Evolutionary conservation across 2,113 vertebrate genomes (phyloP), one percentile per base, ranked within the genome.

Genomic region (Pluvianellus socialis): DNA sequence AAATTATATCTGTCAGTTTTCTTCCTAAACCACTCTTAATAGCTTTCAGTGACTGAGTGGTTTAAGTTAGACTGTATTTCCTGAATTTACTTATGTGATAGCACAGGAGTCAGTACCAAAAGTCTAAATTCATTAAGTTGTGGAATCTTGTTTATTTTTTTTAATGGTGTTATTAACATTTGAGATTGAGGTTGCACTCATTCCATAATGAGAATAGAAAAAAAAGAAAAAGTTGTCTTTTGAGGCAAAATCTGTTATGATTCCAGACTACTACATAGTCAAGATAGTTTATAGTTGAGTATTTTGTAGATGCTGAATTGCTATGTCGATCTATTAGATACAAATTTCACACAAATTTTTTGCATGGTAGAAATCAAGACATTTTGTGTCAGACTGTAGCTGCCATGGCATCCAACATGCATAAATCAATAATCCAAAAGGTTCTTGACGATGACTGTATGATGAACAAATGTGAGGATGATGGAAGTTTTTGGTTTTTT

Each of bases 1-100:
- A 79, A 83, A 92, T 95, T 68, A 40, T 76, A 73, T 68, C 58
- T 94, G 79, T 61, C 81, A 79, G 35, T 88, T 94, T 92, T 75
- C 71, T 79, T 53, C 71, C 79, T 79, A 83, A 90, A 12, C 1
- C 8, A 45, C 26, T 52, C 66, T 79, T 90, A 92, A 83, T 65
- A 82, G 26, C 44, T 92, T 95, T 72, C 70, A 86, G 38, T 81
- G 50, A 82, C 81, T 45, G 56, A 59, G 44, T 82, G 11, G 24
- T 77, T 93, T 90, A 90, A 77, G 4, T n/a, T 81, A 74, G 45
- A 53, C 53, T 62, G 9, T 71, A 87, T 85, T 94, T 94, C 71
- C 49, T 94, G 74, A 68, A 86, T 90, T 90, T 61, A 35, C 49
- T 65, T 85, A 30, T 44, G 16, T 63, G 44, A 14, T 79, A 88